phyloP scores from a whole-genome alignment of 2,797 vertebrate genomes.

The Hypotaenidia okinawae region DNA sequence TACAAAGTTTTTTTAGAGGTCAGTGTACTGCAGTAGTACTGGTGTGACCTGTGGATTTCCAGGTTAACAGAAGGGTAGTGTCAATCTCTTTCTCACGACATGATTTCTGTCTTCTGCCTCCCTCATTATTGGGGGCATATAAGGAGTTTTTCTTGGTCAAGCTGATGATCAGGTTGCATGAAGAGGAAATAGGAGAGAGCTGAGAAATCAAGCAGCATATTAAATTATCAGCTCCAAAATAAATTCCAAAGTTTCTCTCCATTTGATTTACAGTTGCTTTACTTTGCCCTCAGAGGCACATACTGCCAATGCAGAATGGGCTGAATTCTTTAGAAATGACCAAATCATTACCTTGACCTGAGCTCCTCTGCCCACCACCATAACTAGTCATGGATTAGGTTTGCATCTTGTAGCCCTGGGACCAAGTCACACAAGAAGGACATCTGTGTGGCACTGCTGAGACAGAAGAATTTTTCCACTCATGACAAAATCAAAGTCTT shows the following conservation, averaged over 20 bases:
- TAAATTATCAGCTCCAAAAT: background rate
- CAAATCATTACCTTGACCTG: background rate
- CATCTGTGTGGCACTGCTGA: background rate
- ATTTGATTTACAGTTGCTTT: background rate
- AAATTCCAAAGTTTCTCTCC: background rate
- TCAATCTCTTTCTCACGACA: background rate
- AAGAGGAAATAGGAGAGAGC: background rate
- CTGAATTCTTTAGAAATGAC: background rate
- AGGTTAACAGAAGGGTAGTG: background rate
- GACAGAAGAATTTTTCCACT: background rate
- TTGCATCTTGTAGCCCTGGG: background rate
- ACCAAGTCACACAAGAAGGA: background rate
- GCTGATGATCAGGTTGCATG: background rate
- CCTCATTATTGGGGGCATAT: background rate
- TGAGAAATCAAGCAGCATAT: background rate
- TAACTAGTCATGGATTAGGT: background rate
- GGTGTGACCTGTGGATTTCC: background rate
- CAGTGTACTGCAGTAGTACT: background rate
- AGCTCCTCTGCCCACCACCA: background rate
- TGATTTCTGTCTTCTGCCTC: background rate
- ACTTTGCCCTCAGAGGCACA: background rate
- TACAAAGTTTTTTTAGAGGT: background rate
- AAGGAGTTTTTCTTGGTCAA: background rate
- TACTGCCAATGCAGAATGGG: background rate
- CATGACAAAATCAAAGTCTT: background rate